Percentiles rank a stretch among this genome's conserved stretches.
Evolutionary conservation across 2,888 invertebrate genomes (phyloP).

Genomic region (Cheilosia vernalis): DNA sequence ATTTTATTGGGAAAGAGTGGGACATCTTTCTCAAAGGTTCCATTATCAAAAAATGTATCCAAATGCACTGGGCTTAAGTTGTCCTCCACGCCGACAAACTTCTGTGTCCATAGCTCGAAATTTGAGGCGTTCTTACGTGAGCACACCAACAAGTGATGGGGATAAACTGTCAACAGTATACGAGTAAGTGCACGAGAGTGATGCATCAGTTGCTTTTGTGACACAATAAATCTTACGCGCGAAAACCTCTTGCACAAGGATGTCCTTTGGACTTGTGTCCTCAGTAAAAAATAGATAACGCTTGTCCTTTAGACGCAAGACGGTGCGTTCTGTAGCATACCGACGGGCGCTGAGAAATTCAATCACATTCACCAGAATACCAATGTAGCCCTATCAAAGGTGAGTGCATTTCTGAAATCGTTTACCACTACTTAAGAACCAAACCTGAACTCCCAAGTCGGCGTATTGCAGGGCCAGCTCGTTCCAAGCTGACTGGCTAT

Average conservation of each 20-base stretch:
- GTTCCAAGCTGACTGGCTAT: conserved; percentile 73
- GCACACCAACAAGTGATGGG: conserved; percentile 81
- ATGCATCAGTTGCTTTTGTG: conserved; percentile 53
- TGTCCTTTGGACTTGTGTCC: conserved; percentile 78
- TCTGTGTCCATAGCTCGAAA: conserved; percentile 83
- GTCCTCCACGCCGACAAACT: conserved; percentile 80
- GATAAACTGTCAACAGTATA: conserved; percentile 80
- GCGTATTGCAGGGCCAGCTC: conserved; percentile 78
- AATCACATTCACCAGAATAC: conserved; percentile 79
- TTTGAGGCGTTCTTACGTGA: conserved; percentile 76
- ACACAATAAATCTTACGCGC: conserved; percentile 79
- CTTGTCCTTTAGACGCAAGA: conserved; percentile 81
- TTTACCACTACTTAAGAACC: conserved; percentile 12
- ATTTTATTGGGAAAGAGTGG: conserved; percentile 82
- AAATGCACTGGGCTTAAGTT: conserved; percentile 81
- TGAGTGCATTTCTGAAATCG: not conserved
- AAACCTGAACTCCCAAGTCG: conserved; percentile 79
- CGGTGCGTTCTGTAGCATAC: conserved; percentile 80
- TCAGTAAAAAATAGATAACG: conserved; percentile 80
- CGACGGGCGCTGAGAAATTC: too few species aligned
- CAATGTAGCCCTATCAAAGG: conserved; percentile 80
- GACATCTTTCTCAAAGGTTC: too few species aligned
- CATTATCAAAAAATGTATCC: conserved; percentile 80
- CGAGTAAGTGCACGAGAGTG: not conserved
- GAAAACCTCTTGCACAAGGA: conserved; percentile 79